Conservation (phyloP, 2,113 vertebrate species). For the Oriolus oriolus region DNA sequence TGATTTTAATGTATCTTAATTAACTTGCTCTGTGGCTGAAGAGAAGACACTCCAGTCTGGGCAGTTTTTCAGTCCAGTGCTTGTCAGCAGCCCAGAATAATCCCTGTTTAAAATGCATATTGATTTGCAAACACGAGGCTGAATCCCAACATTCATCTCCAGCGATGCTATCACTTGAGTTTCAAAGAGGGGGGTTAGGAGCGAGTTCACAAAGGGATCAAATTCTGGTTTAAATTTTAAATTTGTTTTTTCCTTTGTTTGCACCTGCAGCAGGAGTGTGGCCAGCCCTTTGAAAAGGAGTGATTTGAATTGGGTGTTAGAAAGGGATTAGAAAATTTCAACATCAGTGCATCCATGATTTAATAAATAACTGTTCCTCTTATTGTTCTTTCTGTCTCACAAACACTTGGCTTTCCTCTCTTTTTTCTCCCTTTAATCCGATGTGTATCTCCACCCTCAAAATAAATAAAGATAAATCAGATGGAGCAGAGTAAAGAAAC, state of each 20-base stretch:
- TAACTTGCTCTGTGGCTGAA: background rate
- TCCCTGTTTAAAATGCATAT: conserved; percentile 15
- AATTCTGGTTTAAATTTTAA: background rate
- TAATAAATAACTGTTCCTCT: background rate
- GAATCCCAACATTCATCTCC: background rate
- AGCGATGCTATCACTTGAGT: background rate
- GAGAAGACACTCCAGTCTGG: conserved; percentile 21
- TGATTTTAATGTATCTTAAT: conserved; percentile 8
- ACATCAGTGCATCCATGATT: background rate
- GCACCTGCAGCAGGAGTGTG: conserved; percentile 1
- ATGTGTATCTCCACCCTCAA: background rate
- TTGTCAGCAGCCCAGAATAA: conserved; percentile 13
- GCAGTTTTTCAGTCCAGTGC: conserved; percentile 1
- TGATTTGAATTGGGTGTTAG: background rate
- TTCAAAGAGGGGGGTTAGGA: background rate
- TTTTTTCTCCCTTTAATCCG: background rate
- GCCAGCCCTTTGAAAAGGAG: background rate
- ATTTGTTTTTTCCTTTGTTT: conserved; percentile 8
- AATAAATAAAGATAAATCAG: background rate
- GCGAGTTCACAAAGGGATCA: background rate
- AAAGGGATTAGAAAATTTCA: background rate
- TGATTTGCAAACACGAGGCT: background rate
- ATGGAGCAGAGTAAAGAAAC: background rate
- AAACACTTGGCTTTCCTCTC: background rate
- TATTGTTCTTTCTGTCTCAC: background rate